Evolutionary conservation across 2,888 invertebrate genomes (phyloP), one percentile per base, ranked within the genome.

Genomic region (Dynastes maya): DNA sequence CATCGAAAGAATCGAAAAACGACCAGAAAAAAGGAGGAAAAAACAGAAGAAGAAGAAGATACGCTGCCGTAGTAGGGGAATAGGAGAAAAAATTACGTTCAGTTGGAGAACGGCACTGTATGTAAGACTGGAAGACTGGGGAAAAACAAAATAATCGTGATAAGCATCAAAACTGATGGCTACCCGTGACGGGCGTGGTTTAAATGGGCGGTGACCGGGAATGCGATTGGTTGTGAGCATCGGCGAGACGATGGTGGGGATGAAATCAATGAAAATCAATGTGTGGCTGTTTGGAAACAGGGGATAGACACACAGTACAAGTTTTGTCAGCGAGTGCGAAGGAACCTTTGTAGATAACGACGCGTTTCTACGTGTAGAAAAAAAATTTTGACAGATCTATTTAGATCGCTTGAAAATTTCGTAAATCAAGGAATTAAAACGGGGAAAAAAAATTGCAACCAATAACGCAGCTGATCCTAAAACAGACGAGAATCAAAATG

Each of bases 151-250:
- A 78, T 75, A 76, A 75, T 74, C 64, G 79, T 86, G 88, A 88
- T 88, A 88, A 88, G 86, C 80, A 89, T 88, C 89, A 85, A 86
- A 86, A 84, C 87, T 88, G 87, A 89, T 89, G 89, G 89, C 89
- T 88, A 88, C 88, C 89, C 87, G 87, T 84, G 84, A 83, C 82
- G 82, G 88, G 88, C 83, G 87, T 84, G 82, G 84, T 84, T 78
- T 80, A 61, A 71, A 74, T 75, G 82, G 88, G 87, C 87, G 88
- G 85, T 77, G 68, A 82, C 51, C 4, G 67, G 74, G 76, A 13
- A 13, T 77, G 37, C 81, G 80, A 86, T 87, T 88, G 88, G 88
- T 80, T 16, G 71, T 64, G 70, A 70, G 80, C 65, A 76, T 76
- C 80, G 75, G 27, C 22, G 40, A 22, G 77, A 55, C 58, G 77